Conservation (phyloP, 2,888 invertebrate genomes). For the Cryptosula pallasiana region DNA sequence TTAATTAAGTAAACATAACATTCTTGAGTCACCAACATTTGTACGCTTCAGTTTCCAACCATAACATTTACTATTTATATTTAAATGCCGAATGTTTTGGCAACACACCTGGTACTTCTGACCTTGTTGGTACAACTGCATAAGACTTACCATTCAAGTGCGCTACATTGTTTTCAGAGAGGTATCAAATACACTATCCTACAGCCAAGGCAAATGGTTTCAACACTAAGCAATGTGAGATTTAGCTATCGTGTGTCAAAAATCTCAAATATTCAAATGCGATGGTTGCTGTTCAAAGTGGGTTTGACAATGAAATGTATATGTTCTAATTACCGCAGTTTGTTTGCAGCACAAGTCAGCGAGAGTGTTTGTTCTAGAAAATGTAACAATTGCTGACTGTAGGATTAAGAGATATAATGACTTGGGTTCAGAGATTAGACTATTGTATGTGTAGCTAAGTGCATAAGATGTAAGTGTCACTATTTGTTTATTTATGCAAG, state of each 20-base stretch:
- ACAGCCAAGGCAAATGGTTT: neutral
- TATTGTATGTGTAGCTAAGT: neutral
- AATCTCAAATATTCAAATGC: slow-evolving; percentile 12
- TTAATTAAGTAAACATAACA: too few relatives aligned
- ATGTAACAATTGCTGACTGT: neutral
- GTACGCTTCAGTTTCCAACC: too few relatives aligned
- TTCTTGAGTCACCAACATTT: neutral
- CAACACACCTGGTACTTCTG: slow-evolving; percentile 4
- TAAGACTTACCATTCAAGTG: neutral
- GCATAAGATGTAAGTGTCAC: too few relatives aligned
- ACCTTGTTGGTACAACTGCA: neutral
- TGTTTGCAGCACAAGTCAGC: neutral
- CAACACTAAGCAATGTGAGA: neutral
- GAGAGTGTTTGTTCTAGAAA: neutral
- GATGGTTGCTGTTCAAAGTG: neutral
- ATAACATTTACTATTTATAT: neutral
- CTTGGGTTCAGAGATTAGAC: neutral
- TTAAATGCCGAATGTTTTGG: neutral
- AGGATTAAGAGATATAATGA: neutral
- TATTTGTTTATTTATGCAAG: too few relatives aligned
- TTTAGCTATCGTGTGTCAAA: neutral
- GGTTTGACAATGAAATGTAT: slow-evolving; percentile 8
- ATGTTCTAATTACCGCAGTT: neutral
- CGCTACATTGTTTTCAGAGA: neutral
- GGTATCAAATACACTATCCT: neutral